Evolutionary conservation across 2,888 invertebrate genomes (phyloP), one percentile per base, ranked within the genome.

Genomic region (Chromoteleia sp.): DNA sequence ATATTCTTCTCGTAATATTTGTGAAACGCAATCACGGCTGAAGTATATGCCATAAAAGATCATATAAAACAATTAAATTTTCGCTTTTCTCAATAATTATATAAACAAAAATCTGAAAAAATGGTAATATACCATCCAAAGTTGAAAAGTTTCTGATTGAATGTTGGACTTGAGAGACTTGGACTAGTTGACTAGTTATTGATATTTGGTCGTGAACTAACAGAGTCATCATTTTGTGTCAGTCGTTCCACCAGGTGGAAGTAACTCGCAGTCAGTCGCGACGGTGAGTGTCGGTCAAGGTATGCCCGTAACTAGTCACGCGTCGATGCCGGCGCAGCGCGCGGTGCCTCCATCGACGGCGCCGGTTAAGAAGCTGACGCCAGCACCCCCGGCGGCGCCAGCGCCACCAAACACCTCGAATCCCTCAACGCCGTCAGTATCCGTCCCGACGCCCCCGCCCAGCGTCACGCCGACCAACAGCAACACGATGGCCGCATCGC

Each of bases 261-360:
- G 94, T 85, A 93, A 92, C 63, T 93, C 94, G 63, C 94, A 94
- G 74, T 88, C 92, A 88, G 93, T 94, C 80, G 93, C 92, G 52
- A 93, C 93, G 61, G 85, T 86, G 29, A 59, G 30, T 39, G 71
- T 33, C 71, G 87, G 86, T 17, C 89, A 88, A 84, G 85, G 86
- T 41, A 82, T 89, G 74, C 92, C 93, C 39, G 87, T 90, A 58
- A 89, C 91, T 50, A 91, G 90, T 87, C 91, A 92, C 71, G 85
- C 88, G 14, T 91, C 91, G 63, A 91, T 92, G 89, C 91, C 92
- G 41, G 89, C 91, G 21, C 86, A 90, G 77, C 85, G 89, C 86
- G 91, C 90, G 77, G 84, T 86, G 77, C 86, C 89, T 71, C 88
- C 90, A 86, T 92, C 91, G 84, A 91, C 91, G 59, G 74, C 56